Evolutionary conservation across 2,797 vertebrate genomes (phyloP).

Genomic region (Lacerta bilineata): DNA sequence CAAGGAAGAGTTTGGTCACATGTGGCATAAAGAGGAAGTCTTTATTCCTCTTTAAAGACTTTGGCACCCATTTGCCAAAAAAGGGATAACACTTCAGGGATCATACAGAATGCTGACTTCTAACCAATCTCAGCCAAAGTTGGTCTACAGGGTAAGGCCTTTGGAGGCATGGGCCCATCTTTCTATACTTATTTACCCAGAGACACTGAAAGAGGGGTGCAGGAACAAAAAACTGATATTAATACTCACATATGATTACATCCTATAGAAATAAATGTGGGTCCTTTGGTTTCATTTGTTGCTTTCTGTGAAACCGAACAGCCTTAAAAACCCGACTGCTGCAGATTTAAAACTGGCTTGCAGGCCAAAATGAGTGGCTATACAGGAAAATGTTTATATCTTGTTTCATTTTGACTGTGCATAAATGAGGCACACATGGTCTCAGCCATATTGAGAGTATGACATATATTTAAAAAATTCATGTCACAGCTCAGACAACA

Average conservation of each 20-base stretch:
- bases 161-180: background rate
- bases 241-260: background rate
- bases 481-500: conserved; percentile 30
- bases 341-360: background rate
- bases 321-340: background rate
- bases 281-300: background rate
- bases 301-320: background rate
- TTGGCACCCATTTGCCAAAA: background rate
- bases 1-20: background rate
- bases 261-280: background rate
- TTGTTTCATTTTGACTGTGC: background rate
- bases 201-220: background rate
- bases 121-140: background rate
- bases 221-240: background rate
- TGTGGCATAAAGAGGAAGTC: background rate
- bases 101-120: background rate
- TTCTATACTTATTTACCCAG: background rate
- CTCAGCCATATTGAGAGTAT: no score
- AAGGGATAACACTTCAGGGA: background rate
- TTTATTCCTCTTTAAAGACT: background rate
- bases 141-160: background rate
- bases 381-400: background rate
- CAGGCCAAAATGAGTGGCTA: background rate
- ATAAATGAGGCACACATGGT: background rate
- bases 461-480: conserved; percentile 23